A percentile compares a stretch with the other conserved stretches of the same genome.
Evolutionary conservation across 2,888 invertebrate genomes (phyloP).

Genomic region (Arge pagana): DNA sequence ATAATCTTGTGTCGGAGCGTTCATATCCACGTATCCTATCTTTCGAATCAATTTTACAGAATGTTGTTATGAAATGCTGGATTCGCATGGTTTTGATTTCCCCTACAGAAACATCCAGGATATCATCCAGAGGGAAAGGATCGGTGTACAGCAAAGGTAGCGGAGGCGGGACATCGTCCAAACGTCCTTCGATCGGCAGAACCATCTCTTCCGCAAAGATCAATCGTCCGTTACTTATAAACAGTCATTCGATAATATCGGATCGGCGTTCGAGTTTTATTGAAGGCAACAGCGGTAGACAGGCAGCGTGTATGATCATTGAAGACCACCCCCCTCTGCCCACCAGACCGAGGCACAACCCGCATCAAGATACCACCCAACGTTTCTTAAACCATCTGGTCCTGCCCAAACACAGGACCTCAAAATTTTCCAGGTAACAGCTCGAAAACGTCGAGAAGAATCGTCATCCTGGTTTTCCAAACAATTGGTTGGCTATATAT

Average conservation of each 20-base stretch:
- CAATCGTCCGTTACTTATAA: conserved; percentile 45
- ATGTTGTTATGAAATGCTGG: neutral
- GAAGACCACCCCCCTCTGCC: conserved; percentile 56
- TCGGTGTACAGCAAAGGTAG: conserved; percentile 56
- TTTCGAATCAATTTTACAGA: no score
- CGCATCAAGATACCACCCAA: conserved; percentile 56
- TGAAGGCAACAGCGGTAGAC: conserved; percentile 52
- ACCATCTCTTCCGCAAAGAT: conserved; percentile 47
- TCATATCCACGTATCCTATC: no score
- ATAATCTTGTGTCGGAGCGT: neutral
- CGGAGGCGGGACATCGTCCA: conserved; percentile 53
- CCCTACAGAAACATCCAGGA: conserved; percentile 82
- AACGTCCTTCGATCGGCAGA: conserved; percentile 50
- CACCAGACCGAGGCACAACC: conserved; percentile 55
- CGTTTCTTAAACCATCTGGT: conserved; percentile 53
- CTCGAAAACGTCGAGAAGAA: no score
- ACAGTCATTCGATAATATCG: conserved; percentile 43
- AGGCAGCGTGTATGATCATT: conserved; percentile 59
- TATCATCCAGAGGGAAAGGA: conserved; percentile 85
- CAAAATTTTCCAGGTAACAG: conserved; percentile 85
- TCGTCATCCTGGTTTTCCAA: neutral
- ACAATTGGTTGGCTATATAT: neutral
- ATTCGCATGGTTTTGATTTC: neutral
- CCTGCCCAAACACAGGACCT: conserved; percentile 70
- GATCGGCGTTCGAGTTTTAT: conserved; percentile 50